Evolutionary conservation across 2,113 vertebrate species (phyloP).

Genomic region (Dromiciops gliroides): DNA sequence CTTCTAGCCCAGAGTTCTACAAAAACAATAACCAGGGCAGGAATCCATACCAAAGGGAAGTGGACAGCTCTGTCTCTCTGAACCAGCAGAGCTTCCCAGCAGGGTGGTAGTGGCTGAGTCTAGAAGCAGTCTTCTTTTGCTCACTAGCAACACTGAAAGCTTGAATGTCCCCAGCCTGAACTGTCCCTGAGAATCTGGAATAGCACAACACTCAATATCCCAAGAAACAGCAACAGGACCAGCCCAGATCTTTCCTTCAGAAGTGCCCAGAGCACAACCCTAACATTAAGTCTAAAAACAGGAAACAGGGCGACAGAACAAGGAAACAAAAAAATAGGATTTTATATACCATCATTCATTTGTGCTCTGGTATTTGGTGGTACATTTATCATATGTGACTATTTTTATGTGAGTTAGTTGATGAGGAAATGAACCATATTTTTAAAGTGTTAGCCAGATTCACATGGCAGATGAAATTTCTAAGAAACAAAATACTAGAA

Average conservation of each 20-base stretch:
- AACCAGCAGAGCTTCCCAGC: not conserved
- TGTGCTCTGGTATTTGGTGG: not conserved
- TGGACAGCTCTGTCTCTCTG: not conserved
- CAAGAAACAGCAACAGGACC: not conserved
- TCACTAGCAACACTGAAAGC: not conserved
- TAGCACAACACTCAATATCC: not conserved
- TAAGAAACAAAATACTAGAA: slow-evolving; percentile 19
- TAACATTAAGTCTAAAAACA: not conserved
- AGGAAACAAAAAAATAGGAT: not conserved
- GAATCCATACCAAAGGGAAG: not conserved
- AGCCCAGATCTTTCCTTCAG: not conserved
- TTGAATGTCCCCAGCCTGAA: not conserved
- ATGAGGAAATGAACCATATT: not conserved
- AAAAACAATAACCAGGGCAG: not conserved
- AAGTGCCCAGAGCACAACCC: not conserved
- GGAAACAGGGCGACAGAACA: not conserved
- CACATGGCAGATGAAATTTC: slow-evolving; percentile 3
- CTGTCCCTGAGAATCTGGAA: not conserved
- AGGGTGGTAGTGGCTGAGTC: not conserved
- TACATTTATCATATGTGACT: not conserved
- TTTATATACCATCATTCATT: not conserved
- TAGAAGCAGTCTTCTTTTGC: not conserved
- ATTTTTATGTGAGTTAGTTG: not conserved
- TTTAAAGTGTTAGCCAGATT: not conserved
- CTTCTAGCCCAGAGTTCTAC: not conserved